A percentile compares a stretch with the other conserved stretches of the same genome.
phyloP scores from a whole-genome alignment of 2,888 invertebrate genomes.

The Hirtodrosophila trivittata region DNA sequence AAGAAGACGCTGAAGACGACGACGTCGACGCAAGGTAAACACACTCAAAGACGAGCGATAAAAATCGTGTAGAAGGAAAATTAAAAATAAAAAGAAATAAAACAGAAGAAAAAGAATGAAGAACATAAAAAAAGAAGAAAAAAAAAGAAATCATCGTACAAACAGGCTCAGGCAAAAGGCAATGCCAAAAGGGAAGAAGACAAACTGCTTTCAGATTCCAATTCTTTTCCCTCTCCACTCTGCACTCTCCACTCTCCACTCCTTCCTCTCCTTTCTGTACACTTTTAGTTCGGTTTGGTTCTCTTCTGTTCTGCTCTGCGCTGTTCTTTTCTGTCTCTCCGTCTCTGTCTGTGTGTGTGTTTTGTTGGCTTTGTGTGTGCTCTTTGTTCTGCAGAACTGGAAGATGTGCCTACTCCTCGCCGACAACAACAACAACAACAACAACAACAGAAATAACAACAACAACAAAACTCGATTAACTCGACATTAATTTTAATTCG shows the following conservation, averaged over 20 bases:
- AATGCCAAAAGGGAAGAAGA: slow-evolving; percentile 64
- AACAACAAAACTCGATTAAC: slow-evolving; percentile 82
- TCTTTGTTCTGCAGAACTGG: slow-evolving; percentile 60
- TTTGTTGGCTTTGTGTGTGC: slow-evolving; percentile 18
- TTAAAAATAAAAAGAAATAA: slow-evolving; percentile 21
- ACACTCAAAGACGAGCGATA: slow-evolving; percentile 59
- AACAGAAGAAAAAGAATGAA: slow-evolving; percentile 13
- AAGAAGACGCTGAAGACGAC: slow-evolving; percentile 22
- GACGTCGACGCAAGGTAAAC: slow-evolving; percentile 59
- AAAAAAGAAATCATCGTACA: slow-evolving; percentile 30
- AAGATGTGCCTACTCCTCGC: slow-evolving; percentile 59
- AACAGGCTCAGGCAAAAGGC: slow-evolving; percentile 56
- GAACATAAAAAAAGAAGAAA: slow-evolving; percentile 40
- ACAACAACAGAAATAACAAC: slow-evolving; percentile 40
- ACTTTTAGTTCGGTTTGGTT: slow-evolving; percentile 11
- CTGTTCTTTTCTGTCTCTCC: not conserved
- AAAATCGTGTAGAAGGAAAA: slow-evolving; percentile 56
- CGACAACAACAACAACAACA: slow-evolving; percentile 39
- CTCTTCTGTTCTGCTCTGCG: slow-evolving; percentile 11
- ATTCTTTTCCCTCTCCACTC: slow-evolving; percentile 46
- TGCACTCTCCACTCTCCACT: slow-evolving; percentile 1
- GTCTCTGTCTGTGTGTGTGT: not conserved
- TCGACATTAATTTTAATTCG: slow-evolving; percentile 82
- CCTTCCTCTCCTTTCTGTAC: slow-evolving; percentile 19
- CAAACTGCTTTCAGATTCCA: slow-evolving; percentile 78